Base-by-base conservation (phyloP, 1,140 invertebrate genomes). In the Magallana angulata region DNA sequence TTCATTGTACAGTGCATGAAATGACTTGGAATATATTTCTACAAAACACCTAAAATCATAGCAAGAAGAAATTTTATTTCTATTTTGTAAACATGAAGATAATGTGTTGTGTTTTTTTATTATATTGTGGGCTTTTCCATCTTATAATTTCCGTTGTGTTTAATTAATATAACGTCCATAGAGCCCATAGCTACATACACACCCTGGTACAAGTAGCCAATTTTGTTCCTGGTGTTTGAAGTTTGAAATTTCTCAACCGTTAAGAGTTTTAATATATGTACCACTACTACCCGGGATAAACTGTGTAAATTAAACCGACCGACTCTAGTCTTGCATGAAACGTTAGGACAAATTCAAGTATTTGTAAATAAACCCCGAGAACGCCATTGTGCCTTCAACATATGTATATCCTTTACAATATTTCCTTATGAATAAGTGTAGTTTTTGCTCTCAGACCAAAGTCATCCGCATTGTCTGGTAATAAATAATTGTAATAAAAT, bases 221-320 rank as follows among this genome's bases (percentile, higher is more conserved):
- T 18, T 76, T 76, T 71, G 48, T 76, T 76, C 68, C 68, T 76
- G 24, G 24, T 76, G 68, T 76, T 76, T 76, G 68, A 76, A 76
- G 68, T 76, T 76, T 30, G 24, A 76, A 76, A 12, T 76, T 76
- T 76, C 68, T 76, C 68, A 76, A 76, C 68, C 68, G 68, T 76
- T 76, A 30, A 24, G 68, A 76, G 68, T 76, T 76, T 76, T 76
- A 76, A 76, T 76, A 76, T 76, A 24, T 30, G 68, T 76, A 76
- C 24, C 68, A 76, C 68, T 12, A 76, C 24, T 76, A 76, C 68
- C 68, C 68, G 24, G 68, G 68, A 76, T 76, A 76, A 76, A 76
- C 68, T 76, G 68, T 76, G 68, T 76, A 76, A 76, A 76, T 30
- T 76, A 76, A 76, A 76, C 68, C 68, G 68, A 30, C 24, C 68